Percentiles rank a stretch among this genome's conserved stretches.
Evolutionary conservation across 1,140 invertebrate genomes (phyloP).

Genomic region (Choristoneura fumiferana): DNA sequence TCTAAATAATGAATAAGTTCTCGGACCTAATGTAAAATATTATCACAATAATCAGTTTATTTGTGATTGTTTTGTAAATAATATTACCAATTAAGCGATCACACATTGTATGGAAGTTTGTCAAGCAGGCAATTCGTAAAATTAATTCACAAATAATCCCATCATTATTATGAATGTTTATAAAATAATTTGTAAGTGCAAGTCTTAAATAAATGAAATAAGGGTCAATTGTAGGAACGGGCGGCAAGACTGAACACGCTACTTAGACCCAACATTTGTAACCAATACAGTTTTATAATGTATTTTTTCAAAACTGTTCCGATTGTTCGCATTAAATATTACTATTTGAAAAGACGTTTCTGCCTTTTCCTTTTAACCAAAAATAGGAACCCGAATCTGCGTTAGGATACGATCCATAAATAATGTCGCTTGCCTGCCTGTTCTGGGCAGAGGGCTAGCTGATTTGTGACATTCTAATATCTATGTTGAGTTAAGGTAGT

Average conservation of each 20-base stretch:
- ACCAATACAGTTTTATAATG: constrained; percentile 46
- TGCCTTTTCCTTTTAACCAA: constrained; percentile 13
- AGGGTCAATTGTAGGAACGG: constrained; percentile 61
- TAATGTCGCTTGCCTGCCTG: no score
- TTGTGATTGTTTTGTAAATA: constrained; percentile 8
- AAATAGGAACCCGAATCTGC: no score
- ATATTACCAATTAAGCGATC: neutral
- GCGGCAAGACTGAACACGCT: constrained; percentile 59
- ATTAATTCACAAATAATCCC: neutral
- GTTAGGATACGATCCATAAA: no score
- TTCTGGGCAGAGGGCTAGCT: no score
- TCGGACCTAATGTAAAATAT: neutral
- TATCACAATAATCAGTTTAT: constrained; percentile 1
- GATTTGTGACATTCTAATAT: no score
- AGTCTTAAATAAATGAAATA: neutral
- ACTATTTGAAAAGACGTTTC: constrained; percentile 19
- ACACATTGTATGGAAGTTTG: neutral
- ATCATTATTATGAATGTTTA: neutral
- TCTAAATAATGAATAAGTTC: constrained; percentile 1
- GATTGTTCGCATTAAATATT: constrained; percentile 61
- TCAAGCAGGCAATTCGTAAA: neutral
- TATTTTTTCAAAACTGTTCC: constrained; percentile 65
- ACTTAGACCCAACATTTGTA: constrained; percentile 44
- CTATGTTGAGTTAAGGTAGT: no score
- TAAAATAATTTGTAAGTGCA: neutral